A percentile compares a stretch with the other conserved stretches of the same genome.
These are phyloP conservation scores for Frankliniella intonsa DNA, from an alignment of 2,888 invertebrate genomes.

Conservation along the genomic window DNA sequence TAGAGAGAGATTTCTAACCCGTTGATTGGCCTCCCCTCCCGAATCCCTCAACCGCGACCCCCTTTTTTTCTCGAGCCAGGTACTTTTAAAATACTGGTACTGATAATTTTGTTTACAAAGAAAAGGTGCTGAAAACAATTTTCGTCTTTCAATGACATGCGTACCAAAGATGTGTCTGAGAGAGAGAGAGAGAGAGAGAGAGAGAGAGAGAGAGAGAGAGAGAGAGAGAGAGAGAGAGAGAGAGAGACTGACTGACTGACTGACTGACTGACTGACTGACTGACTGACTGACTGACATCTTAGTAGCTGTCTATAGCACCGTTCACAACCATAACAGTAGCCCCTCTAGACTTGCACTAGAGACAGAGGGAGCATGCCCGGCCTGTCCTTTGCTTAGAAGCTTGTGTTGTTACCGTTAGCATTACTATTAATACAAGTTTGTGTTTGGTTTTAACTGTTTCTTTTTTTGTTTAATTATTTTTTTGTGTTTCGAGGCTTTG, in stretches of 20 bases:
- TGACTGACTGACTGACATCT: too few species aligned
- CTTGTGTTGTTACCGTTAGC: slow-evolving; percentile 5
- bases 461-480: slow-evolving; percentile 33
- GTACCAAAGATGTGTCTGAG: too few species aligned
- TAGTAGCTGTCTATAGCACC: too few species aligned
- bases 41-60: neutral
- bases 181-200: too few species aligned
- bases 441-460: slow-evolving; percentile 34
- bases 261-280: too few species aligned
- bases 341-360: neutral
- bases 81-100: too few species aligned
- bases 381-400: slow-evolving; percentile 28
- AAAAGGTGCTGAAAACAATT: too few species aligned
- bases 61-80: too few species aligned
- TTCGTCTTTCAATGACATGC: too few species aligned
- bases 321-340: neutral
- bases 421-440: neutral
- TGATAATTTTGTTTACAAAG: too few species aligned
- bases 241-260: neutral
- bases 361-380: neutral
- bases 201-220: too few species aligned
- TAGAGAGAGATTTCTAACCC: neutral
- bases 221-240: too few species aligned
- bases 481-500: neutral
- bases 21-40: neutral